Percentiles rank a stretch among this genome's conserved stretches.
Evolutionary conservation across 2,888 invertebrate genomes (phyloP).

Genomic region (Sphaerophoria rueppellii): DNA sequence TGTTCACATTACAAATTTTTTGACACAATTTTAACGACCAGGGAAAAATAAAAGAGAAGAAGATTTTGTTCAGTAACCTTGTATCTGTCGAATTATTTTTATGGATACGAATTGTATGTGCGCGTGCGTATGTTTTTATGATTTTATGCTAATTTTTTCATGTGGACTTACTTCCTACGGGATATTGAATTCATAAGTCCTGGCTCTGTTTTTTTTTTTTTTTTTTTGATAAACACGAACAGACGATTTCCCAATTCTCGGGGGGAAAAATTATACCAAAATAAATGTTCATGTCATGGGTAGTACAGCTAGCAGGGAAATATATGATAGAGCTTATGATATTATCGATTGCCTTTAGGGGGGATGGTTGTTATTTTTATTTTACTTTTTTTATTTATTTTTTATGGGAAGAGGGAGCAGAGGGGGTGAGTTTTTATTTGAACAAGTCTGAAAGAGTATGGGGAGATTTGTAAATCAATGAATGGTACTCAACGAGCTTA

Average conservation of each 20-base stretch:
- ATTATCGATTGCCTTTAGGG: constrained; percentile 58
- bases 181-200: constrained; percentile 64
- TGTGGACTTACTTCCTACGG: constrained; percentile 42
- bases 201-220: background rate
- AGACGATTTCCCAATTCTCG: constrained; percentile 21
- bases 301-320: background rate
- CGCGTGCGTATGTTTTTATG: constrained; percentile 41
- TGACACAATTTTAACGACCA: constrained; percentile 1
- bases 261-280: constrained; percentile 16
- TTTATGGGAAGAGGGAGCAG: background rate
- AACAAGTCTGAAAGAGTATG: background rate
- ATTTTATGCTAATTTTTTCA: constrained; percentile 59
- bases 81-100: background rate
- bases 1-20: background rate
- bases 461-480: constrained; percentile 55
- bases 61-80: background rate
- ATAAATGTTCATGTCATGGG: constrained; percentile 6
- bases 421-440: background rate
- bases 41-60: background rate
- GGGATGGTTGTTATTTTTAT: constrained; percentile 29
- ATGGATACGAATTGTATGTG: background rate
- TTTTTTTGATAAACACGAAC: constrained; percentile 26
- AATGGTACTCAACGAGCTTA: constrained; percentile 47
- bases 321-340: constrained; percentile 51
- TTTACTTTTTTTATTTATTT: constrained; percentile 27